Conservation (phyloP, 2,797 vertebrate species). For the Acrossocheilus fasciatus region DNA sequence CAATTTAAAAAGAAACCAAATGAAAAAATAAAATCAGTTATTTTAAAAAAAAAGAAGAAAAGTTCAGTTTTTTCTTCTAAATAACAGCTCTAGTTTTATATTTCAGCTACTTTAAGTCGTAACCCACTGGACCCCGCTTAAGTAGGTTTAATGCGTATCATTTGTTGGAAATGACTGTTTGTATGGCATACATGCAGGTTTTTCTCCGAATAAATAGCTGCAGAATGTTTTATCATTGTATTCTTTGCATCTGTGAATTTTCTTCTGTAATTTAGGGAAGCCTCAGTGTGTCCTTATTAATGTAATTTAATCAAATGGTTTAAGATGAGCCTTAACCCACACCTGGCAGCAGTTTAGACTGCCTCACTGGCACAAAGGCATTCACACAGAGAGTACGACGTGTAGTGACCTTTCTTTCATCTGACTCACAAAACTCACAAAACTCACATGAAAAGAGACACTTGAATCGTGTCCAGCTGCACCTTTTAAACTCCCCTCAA, state of each 20-base stretch:
- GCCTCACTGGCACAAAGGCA: conserved; percentile 19
- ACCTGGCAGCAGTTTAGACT: conserved; percentile 46
- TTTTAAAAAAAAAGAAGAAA: no score
- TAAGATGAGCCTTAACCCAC: conserved; percentile 41
- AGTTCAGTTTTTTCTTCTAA: background rate
- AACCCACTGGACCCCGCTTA: background rate
- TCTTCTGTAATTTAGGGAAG: conserved; percentile 30
- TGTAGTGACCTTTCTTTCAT: conserved; percentile 40
- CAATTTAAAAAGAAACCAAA: background rate
- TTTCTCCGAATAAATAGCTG: background rate
- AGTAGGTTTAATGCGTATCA: background rate
- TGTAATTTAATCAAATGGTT: conserved; percentile 32
- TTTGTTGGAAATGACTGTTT: background rate
- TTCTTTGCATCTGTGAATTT: conserved; percentile 13
- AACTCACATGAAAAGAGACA: conserved; percentile 36
- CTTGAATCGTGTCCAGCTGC: conserved; percentile 37
- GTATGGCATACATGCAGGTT: background rate
- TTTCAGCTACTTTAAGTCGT: background rate
- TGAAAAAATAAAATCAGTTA: background rate
- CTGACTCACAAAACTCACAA: conserved; percentile 38
- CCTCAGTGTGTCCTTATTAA: conserved; percentile 36
- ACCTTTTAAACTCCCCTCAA: conserved; percentile 36
- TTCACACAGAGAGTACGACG: conserved; percentile 28
- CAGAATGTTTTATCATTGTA: conserved; percentile 9
- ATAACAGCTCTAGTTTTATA: background rate